Evolutionary conservation across 1,140 invertebrate genomes (phyloP).

Genomic region (Subanguina moxae): DNA sequence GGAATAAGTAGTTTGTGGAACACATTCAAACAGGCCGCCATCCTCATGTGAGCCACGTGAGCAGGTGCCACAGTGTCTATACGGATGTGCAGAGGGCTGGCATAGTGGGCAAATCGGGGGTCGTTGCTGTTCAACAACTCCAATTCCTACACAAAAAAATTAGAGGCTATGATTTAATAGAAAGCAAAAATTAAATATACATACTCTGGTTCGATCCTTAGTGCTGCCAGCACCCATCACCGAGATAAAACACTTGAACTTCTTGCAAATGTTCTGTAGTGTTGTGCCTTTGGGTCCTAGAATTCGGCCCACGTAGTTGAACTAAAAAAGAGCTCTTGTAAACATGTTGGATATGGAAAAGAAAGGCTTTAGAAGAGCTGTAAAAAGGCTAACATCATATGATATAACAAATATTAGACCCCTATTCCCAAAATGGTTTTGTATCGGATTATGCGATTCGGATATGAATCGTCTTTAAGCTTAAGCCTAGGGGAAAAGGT

Average conservation of each 20-base stretch:
- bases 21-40: slow-evolving; percentile 25
- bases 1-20: slow-evolving; percentile 27
- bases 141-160: slow-evolving; percentile 9
- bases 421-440: no score
- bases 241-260: slow-evolving; percentile 15
- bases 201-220: not conserved
- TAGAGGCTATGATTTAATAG: not conserved
- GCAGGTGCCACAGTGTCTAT: slow-evolving; percentile 14
- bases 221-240: slow-evolving; percentile 1
- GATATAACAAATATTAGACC: no score
- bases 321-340: not conserved
- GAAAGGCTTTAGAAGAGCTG: no score
- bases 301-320: slow-evolving; percentile 23
- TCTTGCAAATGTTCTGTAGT: slow-evolving; percentile 21
- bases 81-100: slow-evolving; percentile 26
- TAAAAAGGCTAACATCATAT: no score
- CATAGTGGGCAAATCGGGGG: slow-evolving; percentile 28
- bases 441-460: no score
- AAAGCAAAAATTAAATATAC: not conserved
- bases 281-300: slow-evolving; percentile 18
- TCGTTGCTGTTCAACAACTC: slow-evolving; percentile 23
- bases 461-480: no score
- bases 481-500: no score
- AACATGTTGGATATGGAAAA: no score
- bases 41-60: slow-evolving; percentile 31